These are phyloP conservation scores for Marisa cornuarietis DNA, from an alignment of 1,140 invertebrate species.

Conservation along the genomic window DNA sequence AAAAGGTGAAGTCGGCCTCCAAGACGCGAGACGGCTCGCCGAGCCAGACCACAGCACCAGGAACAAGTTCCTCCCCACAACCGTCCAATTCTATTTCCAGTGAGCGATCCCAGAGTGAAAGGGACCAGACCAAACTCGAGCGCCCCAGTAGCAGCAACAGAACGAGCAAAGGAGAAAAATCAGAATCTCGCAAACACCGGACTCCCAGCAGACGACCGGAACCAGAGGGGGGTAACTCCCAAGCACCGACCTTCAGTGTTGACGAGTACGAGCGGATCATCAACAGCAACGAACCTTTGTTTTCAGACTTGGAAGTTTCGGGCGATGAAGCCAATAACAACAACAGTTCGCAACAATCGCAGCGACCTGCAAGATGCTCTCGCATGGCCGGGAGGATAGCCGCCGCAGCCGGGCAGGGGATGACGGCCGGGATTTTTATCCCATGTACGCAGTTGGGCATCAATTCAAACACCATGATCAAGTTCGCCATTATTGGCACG, in stretches of 20 bases:
- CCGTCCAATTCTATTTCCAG: background rate
- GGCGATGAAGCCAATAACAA: constrained; percentile 32
- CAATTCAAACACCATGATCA: constrained; percentile 97
- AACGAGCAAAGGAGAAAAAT: constrained; percentile 28
- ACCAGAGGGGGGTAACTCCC: constrained; percentile 57
- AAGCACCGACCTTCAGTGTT: constrained; percentile 17
- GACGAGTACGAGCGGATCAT: constrained; percentile 59
- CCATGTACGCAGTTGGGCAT: constrained; percentile 65
- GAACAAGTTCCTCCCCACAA: background rate
- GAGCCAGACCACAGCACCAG: background rate
- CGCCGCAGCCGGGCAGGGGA: constrained; percentile 10
- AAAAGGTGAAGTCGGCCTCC: constrained; percentile 29
- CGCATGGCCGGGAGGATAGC: background rate
- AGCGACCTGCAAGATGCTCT: background rate
- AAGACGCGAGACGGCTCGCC: constrained; percentile 34
- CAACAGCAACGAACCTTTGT: constrained; percentile 59
- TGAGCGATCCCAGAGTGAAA: background rate
- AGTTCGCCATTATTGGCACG: constrained; percentile 95
- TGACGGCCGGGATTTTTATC: constrained; percentile 43
- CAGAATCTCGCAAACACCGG: constrained; percentile 31
- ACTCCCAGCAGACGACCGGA: constrained; percentile 50
- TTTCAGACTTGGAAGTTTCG: constrained; percentile 60
- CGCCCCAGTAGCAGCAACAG: constrained; percentile 3
- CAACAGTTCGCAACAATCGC: background rate
- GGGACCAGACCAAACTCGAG: background rate